Base-by-base conservation (phyloP, 2,113 vertebrate genomes). In the Buteo buteo region DNA sequence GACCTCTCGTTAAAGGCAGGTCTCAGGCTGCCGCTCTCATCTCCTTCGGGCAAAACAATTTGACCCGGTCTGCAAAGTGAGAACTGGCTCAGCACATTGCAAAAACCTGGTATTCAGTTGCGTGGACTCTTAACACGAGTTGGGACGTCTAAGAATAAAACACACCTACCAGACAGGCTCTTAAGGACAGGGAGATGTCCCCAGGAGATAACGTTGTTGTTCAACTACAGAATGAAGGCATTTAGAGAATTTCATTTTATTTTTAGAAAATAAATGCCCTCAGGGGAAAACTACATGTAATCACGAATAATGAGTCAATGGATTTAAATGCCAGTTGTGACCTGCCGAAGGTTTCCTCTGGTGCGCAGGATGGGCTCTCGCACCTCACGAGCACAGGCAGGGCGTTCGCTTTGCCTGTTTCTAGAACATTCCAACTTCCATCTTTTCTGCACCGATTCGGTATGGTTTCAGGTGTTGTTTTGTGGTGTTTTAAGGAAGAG, bases 161-260 rank as follows among this genome's bases (percentile, higher is more conserved):
- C 31, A 28, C n/a, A 42, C 36, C 38, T 59, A 25, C 58, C 82
- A 89, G 73, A 38, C 40, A 70, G 31, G 61, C 84, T 82, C 29
- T 83, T 83, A 65, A 52, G 61, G 82, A 71, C 77, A 90, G 66
- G 62, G 61, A 90, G 82, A 85, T 95, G 52, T 97, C 97, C 93
- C 66, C 69, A 91, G 34, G 69, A 95, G 91, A 97, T 87, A 93
- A 89, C 88, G 50, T 83, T 96, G 77, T 92, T 95, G 83, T 94
- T 96, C 92, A 92, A 93, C 73, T 77, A 42, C 65, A 59, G 65
- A 77, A 73, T 71, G 71, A 95, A 88, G 29, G 69, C 40, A 47
- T 54, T 81, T 55, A 58, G 90, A 84, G 78, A n/a, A 94, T 94
- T 96, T 81, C 16, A 62, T 74, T 95, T 97, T 93, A 82, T 87